Base-by-base conservation (phyloP, 2,113 vertebrate species). In the Austrofundulus limnaeus region DNA sequence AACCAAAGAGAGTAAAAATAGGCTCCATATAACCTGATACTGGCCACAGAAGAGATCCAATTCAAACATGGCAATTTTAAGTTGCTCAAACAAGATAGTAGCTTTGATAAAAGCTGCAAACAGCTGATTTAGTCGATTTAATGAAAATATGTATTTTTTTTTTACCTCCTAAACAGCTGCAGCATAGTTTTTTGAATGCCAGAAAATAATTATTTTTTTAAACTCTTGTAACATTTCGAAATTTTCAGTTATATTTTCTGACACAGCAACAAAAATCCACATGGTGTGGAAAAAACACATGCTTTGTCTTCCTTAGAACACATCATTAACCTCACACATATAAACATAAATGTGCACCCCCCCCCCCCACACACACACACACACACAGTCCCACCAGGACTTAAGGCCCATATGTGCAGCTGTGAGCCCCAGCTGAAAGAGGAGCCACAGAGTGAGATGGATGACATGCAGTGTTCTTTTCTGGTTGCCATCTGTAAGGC, bases 401-500 rank as follows among this genome's bases (percentile, higher is more conserved):
- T 62, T 74, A 76, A 77, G 78, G 66, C 72, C 50, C 67, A 73
- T 68, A 69, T 83, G 71, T 78, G 75, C 63, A 78, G 58, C 74
- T 38, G 53, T 86, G 75, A 86, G 80, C 66, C 84, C 51, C 64
- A 47, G 66, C 41, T 75, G 28, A 60, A 68, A 59, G 39, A 51
- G 63, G 75, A 73, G 59, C 75, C 54, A 70, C 6, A 45, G 48
- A n/a, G 66, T 73, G 63, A 74, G 63, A 76, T 66, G 67, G 57
- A 79, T 75, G 66, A 50, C 77, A 62, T 63, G 75, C 45, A 59
- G 71, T 49, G 52, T 74, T 84, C 81, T 80, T 80, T 81, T 85
- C 58, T 75, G 59, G 67, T 80, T 67, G 41, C 76, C 80, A 80
- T 83, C 76, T 81, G 75, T 37, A 59, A 47, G 42, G 39, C 28